Conservation (phyloP, 2,797 vertebrate species). For the Enteromius mattozi region DNA sequence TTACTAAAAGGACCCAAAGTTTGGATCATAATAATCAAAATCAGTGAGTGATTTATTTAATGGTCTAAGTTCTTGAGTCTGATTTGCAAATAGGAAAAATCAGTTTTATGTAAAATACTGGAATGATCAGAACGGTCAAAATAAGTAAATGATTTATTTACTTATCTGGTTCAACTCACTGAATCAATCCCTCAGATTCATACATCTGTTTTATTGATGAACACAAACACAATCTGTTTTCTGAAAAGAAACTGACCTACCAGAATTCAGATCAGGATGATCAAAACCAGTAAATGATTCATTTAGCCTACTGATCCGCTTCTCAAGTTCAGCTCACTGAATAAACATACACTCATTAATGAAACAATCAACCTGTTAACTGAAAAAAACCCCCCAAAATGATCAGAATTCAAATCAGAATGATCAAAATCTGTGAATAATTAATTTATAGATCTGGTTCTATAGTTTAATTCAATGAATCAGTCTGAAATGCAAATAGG, state of each 20-base stretch:
- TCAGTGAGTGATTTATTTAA: background rate
- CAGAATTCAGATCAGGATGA: background rate
- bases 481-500: background rate
- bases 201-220: background rate
- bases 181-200: background rate
- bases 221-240: background rate
- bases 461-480: background rate
- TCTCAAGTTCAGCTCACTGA: background rate
- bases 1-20: background rate
- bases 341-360: too few relatives aligned
- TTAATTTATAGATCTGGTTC: background rate
- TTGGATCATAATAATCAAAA: background rate
- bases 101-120: background rate
- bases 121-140: background rate
- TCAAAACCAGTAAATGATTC: background rate
- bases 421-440: background rate
- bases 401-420: background rate
- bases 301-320: background rate
- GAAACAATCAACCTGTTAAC: too few relatives aligned
- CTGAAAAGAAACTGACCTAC: background rate
- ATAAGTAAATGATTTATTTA: background rate
- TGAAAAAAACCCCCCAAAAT: too few relatives aligned
- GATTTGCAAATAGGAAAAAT: background rate
- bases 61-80: background rate
- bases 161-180: background rate